These are phyloP conservation scores for Alloplasta piceator DNA, from an alignment of 2,888 invertebrate genomes.

Conservation along the genomic window DNA sequence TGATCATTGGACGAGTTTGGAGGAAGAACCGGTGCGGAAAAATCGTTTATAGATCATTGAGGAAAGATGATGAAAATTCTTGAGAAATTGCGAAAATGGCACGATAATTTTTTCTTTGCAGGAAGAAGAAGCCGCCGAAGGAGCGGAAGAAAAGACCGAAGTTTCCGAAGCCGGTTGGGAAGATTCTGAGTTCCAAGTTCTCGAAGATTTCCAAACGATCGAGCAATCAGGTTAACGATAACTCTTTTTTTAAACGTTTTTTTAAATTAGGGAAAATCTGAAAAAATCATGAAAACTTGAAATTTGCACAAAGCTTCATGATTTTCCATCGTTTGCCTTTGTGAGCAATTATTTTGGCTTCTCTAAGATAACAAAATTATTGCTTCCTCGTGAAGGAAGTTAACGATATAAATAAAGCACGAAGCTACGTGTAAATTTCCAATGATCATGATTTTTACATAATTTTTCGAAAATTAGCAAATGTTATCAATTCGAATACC, in stretches of 20 bases:
- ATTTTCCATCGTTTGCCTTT: too few relatives aligned
- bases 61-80: not conserved
- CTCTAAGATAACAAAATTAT: too few relatives aligned
- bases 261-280: too few relatives aligned
- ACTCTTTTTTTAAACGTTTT: slow-evolving; percentile 6
- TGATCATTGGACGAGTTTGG: slow-evolving; percentile 94
- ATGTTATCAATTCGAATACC: too few relatives aligned
- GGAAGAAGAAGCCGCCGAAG: slow-evolving; percentile 82
- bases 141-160: slow-evolving; percentile 84
- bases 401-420: too few relatives aligned
- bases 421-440: too few relatives aligned
- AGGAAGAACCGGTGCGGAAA: slow-evolving; percentile 89
- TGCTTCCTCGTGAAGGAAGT: too few relatives aligned
- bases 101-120: slow-evolving; percentile 60
- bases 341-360: too few relatives aligned
- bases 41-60: slow-evolving; percentile 14
- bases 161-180: slow-evolving; percentile 89
- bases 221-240: slow-evolving; percentile 86
- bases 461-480: too few relatives aligned
- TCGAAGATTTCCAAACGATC: slow-evolving; percentile 92
- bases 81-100: not conserved
- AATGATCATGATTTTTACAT: too few relatives aligned
- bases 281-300: too few relatives aligned
- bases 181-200: slow-evolving; percentile 91
- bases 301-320: too few relatives aligned